Evolutionary conservation across 64 coral and sea anemone genomes (phyloP).

Genomic region (Anthopleura sola): DNA sequence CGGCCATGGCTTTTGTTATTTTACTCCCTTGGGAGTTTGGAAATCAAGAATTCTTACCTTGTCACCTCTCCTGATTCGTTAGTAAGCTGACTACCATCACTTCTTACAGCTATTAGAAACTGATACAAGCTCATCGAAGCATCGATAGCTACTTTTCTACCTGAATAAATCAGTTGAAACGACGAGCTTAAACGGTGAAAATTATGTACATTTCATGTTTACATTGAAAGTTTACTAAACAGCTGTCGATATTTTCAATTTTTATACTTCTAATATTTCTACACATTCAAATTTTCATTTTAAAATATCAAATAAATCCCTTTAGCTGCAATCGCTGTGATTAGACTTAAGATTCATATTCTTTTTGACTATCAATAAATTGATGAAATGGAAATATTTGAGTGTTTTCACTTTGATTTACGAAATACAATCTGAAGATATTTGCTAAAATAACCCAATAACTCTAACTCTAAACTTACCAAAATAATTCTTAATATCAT

Average conservation of each 20-base stretch:
- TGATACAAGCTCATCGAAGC: slow-evolving; percentile 99
- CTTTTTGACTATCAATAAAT: too few relatives aligned
- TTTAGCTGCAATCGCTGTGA: too few relatives aligned
- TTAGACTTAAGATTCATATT: too few relatives aligned
- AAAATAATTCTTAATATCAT: slow-evolving; percentile 99
- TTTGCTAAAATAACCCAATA: background rate
- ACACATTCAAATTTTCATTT: too few relatives aligned
- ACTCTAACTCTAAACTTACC: slow-evolving; percentile 43
- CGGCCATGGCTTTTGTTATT: too few relatives aligned
- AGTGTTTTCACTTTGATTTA: too few relatives aligned
- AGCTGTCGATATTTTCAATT: background rate
- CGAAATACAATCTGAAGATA: too few relatives aligned
- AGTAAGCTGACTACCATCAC: slow-evolving; percentile 98
- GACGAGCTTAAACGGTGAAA: background rate
- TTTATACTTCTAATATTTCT: too few relatives aligned
- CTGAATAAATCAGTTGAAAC: slow-evolving; percentile 29
- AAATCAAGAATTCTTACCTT: too few relatives aligned
- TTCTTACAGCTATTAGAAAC: slow-evolving; percentile 96
- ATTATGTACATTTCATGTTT: background rate
- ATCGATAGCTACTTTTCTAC: slow-evolving; percentile 98
- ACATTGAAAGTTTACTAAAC: background rate
- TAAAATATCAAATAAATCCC: too few relatives aligned
- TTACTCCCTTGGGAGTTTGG: too few relatives aligned
- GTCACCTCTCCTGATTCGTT: slow-evolving; percentile 97
- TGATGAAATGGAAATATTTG: too few relatives aligned